These are phyloP conservation scores for Entomyzon cyanotis DNA, from an alignment of 2,113 vertebrate genomes.

Conservation along the genomic window DNA sequence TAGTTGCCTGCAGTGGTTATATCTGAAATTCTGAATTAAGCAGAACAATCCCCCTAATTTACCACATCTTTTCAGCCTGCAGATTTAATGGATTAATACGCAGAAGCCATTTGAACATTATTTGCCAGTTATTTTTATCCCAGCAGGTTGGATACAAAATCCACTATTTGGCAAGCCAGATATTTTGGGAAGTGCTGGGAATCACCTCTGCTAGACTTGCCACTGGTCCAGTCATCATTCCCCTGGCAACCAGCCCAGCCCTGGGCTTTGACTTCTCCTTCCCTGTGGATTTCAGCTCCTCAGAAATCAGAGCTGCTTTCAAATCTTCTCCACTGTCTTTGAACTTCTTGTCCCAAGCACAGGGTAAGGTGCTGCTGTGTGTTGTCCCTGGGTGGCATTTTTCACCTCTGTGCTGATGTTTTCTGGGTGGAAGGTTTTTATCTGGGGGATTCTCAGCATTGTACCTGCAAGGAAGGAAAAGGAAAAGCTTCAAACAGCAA, in stretches of 20 bases:
- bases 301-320: background rate
- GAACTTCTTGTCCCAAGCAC: slow-evolving; percentile 49
- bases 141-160: background rate
- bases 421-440: slow-evolving; percentile 45
- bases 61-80: background rate
- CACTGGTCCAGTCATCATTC: slow-evolving; percentile 83
- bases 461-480: slow-evolving; percentile 53
- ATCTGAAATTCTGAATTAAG: background rate
- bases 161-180: background rate
- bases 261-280: slow-evolving; percentile 72
- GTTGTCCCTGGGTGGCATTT: background rate
- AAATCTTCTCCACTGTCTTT: background rate
- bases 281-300: slow-evolving; percentile 55
- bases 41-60: background rate
- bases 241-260: slow-evolving; percentile 75
- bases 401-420: slow-evolving; percentile 35
- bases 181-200: background rate
- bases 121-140: background rate
- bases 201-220: slow-evolving; percentile 77
- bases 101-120: background rate
- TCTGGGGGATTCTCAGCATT: slow-evolving; percentile 18
- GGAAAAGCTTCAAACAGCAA: background rate
- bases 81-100: background rate
- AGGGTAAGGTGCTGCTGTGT: background rate
- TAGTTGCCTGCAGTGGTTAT: background rate